Evolutionary conservation across 2,113 vertebrate species (phyloP), one percentile per base, ranked within the genome.

Genomic region (Oxygymnocypris stewartii): DNA sequence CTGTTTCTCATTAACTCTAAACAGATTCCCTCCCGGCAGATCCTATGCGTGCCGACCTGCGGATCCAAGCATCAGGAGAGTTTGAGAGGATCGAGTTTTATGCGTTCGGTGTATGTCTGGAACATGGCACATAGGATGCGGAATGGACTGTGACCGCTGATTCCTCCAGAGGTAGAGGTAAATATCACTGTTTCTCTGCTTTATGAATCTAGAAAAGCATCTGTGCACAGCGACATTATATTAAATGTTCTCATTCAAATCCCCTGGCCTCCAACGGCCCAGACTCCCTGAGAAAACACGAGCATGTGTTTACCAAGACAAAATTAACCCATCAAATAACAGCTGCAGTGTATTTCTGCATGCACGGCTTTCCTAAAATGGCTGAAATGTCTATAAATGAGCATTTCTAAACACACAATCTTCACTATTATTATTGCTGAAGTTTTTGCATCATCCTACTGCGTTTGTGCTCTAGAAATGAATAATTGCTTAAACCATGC

Each of bases 1-100:
- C 49, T 75, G 78, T 81, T 82, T 59, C 79, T 81, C 67, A 74
- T 69, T 84, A 73, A 37, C 76, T 69, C 63, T 73, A 51, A 69
- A 71, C 81, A 82, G 63, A 82, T 71, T 49, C 81, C 81, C 79
- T 42, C 28, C 81, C 28, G 65, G 81, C 81, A 8, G 63, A 82
- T 82, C 81, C 51, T 14, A 82, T 82, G 79, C 3, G 9, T 2
- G n/a, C 67, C 23, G 40, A 47, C 23, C 42, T 44, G 65, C 18
- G 16, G 63, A 82, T 69, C 63, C 18, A 14, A 71, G 65, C 61
- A 35, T 71, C 65, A 14, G 63, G 37, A 51, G 81, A 49, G 40
- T 47, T 65, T 28, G 59, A 82, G 79, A 65, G 81, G 4, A 71
- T 82, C 44, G 42, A 47, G 61, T 71, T 71, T 82, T 71, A 12